phyloP scores from a whole-genome alignment of 2,888 invertebrate species.

The Dicyrtomina minuta region DNA sequence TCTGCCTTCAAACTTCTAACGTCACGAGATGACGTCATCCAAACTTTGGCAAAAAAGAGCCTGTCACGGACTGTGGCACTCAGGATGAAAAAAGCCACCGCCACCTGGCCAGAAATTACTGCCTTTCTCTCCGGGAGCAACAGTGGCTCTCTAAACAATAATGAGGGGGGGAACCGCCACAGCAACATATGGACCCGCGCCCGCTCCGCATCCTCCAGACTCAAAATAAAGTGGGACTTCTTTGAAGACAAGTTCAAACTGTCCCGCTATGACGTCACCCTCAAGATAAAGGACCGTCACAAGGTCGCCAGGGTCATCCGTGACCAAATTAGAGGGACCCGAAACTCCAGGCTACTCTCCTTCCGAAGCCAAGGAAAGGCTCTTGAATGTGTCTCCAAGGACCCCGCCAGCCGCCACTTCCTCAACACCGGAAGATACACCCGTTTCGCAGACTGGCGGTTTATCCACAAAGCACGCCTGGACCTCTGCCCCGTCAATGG shows the following conservation, averaged over 20 bases:
- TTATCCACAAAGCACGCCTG: constrained; percentile 54
- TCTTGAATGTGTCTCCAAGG: constrained; percentile 37
- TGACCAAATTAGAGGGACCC: background rate
- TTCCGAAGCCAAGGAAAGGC: background rate
- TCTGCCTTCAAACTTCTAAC: constrained; percentile 34
- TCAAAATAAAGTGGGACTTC: background rate
- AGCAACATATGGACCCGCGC: background rate
- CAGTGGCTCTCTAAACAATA: background rate
- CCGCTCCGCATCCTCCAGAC: background rate
- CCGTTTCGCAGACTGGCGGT: constrained; percentile 56
- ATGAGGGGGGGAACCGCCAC: too few species aligned
- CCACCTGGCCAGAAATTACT: background rate
- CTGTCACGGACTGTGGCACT: background rate
- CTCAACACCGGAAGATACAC: constrained; percentile 50
- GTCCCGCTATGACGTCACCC: background rate
- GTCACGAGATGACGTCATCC: constrained; percentile 5
- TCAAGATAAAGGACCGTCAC: background rate
- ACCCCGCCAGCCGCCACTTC: constrained; percentile 54
- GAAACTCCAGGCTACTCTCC: background rate
- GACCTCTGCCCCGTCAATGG: constrained; percentile 53
- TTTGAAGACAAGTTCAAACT: constrained; percentile 4
- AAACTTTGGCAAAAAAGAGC: background rate
- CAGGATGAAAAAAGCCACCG: background rate
- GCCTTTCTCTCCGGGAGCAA: background rate
- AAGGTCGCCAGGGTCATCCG: background rate